phyloP scores from a whole-genome alignment of 1,140 invertebrate genomes.

The Saccostrea echinata region DNA sequence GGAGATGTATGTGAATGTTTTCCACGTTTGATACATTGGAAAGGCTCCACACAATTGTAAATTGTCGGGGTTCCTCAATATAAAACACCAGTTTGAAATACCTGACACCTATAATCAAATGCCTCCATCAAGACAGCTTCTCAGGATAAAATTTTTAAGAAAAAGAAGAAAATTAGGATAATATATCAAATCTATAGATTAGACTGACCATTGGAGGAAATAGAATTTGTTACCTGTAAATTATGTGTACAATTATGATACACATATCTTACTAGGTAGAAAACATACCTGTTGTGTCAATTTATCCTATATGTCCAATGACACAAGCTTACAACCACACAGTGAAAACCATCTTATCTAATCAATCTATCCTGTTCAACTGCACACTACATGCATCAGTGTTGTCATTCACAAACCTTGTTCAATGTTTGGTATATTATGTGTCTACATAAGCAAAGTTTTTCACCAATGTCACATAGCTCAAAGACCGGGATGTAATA shows the following conservation, averaged over 20 bases:
- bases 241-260: background rate
- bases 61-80: background rate
- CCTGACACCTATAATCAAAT: background rate
- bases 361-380: background rate
- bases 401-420: background rate
- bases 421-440: background rate
- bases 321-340: background rate
- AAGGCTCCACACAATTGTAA: conserved; percentile 3
- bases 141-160: too few relatives aligned
- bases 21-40: conserved; percentile 14
- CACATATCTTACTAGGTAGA: background rate
- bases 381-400: conserved; percentile 8
- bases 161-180: background rate
- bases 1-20: conserved; percentile 29
- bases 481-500: background rate
- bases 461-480: background rate
- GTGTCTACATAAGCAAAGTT: background rate
- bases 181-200: background rate
- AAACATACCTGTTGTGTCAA: background rate
- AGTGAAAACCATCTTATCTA: background rate
- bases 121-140: background rate
- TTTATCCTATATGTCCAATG: conserved; percentile 1
- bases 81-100: background rate
- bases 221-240: background rate
- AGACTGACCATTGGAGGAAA: background rate